Evolutionary conservation across 2,113 vertebrate species (phyloP), one percentile per base, ranked within the genome.

Genomic region (Nansenia antarctica): DNA sequence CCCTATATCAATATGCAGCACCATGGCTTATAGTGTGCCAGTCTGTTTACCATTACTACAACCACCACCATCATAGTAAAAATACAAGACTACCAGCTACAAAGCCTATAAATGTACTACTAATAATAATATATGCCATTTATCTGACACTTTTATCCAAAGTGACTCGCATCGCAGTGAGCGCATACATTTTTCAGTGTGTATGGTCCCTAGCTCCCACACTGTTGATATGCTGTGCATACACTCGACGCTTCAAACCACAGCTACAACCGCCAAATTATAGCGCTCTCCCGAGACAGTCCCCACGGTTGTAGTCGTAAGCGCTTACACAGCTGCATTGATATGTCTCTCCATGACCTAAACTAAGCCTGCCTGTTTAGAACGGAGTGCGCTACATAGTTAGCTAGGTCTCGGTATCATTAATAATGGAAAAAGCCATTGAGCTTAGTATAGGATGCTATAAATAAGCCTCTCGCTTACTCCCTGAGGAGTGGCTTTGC

Each of bases 351-450:
- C 67, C 66, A 47, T 73, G 78, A 73, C 71, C 76, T 70, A 7
- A 72, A 72, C 65, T 66, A 49, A 77, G 73, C 69, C 26, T 29
- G 42, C 65, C 67, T 77, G 69, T 69, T 84, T 63, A 59, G 73
- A 55, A 64, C 66, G 27, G 62, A 37, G 66, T 68, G 77, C 70
- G 67, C 69, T 77, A 82, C 78, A 79, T 65, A 67, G 74, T 59
- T 76, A 32, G 70, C 72, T 80, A 66, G 74, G 26, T 85, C 86
- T 87, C 78, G 78, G 79, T 78, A 80, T 78, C 66, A 80, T 88
- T 84, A 83, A 85, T 88, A 81, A 85, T 85, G 65, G 35, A 86
- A 62, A n/a, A 74, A 79, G 73, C 73, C 73, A 71, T 70, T 77
- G 78, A 88, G 80, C 78, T 89, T 82, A 80, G 82, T 74, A 72